Evolutionary conservation across 2,797 vertebrate species (phyloP), one percentile per base, ranked within the genome.

Genomic region (Paguma larvata): DNA sequence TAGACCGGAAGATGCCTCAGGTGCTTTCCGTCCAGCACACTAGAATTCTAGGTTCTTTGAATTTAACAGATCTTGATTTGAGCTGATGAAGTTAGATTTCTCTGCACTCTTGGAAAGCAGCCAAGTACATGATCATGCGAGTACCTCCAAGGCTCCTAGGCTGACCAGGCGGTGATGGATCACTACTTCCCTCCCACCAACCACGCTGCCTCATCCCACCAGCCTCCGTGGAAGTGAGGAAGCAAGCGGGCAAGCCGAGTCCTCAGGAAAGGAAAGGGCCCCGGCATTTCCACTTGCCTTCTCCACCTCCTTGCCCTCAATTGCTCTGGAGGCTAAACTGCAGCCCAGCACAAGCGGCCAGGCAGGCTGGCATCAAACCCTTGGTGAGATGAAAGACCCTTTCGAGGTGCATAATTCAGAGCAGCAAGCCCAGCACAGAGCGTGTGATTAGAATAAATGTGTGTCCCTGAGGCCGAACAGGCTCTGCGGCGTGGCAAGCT

Each of bases 371-470:
- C 72, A 91, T 91, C 79, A 94, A 97, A 91, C 46, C 95, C 85
- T 96, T 2, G 1, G 88, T 0, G 4, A 96, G 97, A 97, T 97
- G 96, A 97, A 98, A 98, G 93, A 63, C 78, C 83, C 65, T 96
- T 89, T 79, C 4, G 44, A 97, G 82, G 96, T 94, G 62, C 85
- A 93, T 92, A 91, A 97, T 96, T 97, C 95, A 91, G 97, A 97
- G 85, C 83, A 77, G 91, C 72, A 65, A 94, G 72, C 30, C 62
- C 72, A 67, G 72, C 62, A 41, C 11, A 62, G 97, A 91, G 83
- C 27, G 1, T 85, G 83, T 95, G 97, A 95, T 95, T 75, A 94
- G 97, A 98, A 97, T 94, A 89, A 95, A 96, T 93, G 90, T 67
- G 59, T 44, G 56, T 97, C 63, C 92, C 72, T 5, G 65, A 91